These are phyloP conservation scores for Lycaena phlaeas DNA, from an alignment of 2,888 invertebrate species.

Conservation along the genomic window DNA sequence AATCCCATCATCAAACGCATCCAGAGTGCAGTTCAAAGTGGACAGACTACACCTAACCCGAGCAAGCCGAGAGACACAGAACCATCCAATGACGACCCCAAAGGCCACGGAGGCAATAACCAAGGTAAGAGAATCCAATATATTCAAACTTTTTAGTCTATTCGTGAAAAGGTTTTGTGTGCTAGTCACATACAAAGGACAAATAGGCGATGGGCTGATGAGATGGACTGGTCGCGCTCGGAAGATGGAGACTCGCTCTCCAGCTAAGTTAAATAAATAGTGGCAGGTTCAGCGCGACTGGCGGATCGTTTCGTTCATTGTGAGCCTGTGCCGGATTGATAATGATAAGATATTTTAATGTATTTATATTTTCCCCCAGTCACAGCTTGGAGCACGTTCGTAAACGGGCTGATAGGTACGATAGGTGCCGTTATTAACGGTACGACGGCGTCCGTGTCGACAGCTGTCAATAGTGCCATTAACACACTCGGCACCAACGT, in stretches of 20 bases:
- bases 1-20: constrained; percentile 37
- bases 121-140: too few species aligned
- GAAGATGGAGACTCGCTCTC: too few species aligned
- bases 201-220: too few species aligned
- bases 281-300: too few species aligned
- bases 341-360: background rate
- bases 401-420: constrained; percentile 48
- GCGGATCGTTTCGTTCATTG: too few species aligned
- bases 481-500: constrained; percentile 54
- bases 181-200: too few species aligned
- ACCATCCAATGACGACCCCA: constrained; percentile 23
- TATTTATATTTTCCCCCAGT: constrained; percentile 31
- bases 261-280: too few species aligned
- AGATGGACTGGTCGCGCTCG: too few species aligned
- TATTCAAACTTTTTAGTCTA: too few species aligned
- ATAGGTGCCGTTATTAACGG: constrained; percentile 51
- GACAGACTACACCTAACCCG: constrained; percentile 33
- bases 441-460: constrained; percentile 36
- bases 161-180: too few species aligned
- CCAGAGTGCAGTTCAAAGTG: constrained; percentile 33
- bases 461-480: constrained; percentile 48
- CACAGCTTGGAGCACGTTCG: constrained; percentile 46
- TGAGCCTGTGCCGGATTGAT: too few species aligned
- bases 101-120: constrained; percentile 17
- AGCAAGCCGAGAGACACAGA: constrained; percentile 33